A percentile compares a stretch with the other conserved stretches of the same genome.
These are phyloP conservation scores for Aurelia aurita DNA, from an alignment of 30 jellyfish, hydroid and myxozoan genomes.

Conservation along the genomic window DNA sequence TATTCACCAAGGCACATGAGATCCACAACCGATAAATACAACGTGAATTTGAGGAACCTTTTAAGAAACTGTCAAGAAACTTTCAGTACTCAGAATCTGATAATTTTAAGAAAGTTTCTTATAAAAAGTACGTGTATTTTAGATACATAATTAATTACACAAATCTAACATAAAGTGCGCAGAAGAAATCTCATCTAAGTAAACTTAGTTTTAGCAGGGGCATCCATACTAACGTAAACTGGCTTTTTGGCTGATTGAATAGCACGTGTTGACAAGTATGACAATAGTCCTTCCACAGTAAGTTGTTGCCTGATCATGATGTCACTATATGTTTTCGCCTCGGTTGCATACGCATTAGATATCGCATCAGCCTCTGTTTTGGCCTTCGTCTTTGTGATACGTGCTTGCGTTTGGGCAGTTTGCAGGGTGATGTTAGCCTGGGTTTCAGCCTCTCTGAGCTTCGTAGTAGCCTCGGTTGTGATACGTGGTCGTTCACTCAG, in stretches of 20 bases:
- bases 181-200: background rate
- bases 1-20: too few relatives aligned
- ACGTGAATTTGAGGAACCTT: too few relatives aligned
- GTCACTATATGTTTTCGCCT: constrained; percentile 72
- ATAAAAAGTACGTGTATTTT: too few relatives aligned
- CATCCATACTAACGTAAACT: constrained; percentile 64
- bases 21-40: too few relatives aligned
- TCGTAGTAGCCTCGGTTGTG: constrained; percentile 76
- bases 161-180: too few relatives aligned
- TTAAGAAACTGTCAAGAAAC: too few relatives aligned
- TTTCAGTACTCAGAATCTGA: too few relatives aligned
- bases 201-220: constrained; percentile 71
- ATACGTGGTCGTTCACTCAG: constrained; percentile 75
- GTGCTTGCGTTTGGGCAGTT: constrained; percentile 74
- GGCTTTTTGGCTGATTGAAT: constrained; percentile 76
- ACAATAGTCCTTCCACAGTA: constrained; percentile 58
- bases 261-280: constrained; percentile 77
- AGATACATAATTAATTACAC: too few relatives aligned
- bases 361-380: constrained; percentile 77
- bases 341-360: constrained; percentile 67
- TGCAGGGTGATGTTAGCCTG: constrained; percentile 76
- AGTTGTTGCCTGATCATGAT: constrained; percentile 61
- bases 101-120: too few relatives aligned
- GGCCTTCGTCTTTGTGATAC: constrained; percentile 72
- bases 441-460: constrained; percentile 73